phyloP scores from a whole-genome alignment of 64 coral and sea anemone genomes.

The Platygyra sinensis region DNA sequence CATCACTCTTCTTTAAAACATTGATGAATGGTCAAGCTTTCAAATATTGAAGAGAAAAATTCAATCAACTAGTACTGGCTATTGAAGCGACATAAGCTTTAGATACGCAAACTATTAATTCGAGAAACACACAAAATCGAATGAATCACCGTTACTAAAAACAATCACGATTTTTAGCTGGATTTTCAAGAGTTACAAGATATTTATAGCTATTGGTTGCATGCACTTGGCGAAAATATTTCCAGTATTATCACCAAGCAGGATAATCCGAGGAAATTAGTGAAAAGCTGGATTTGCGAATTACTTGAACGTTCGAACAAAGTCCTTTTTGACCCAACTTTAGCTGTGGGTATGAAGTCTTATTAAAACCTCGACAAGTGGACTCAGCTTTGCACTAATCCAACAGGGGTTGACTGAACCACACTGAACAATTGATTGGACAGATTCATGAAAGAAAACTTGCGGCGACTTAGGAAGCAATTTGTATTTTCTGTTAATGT shows the following conservation, averaged over 20 bases:
- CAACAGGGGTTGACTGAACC: too few relatives aligned
- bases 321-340: neutral
- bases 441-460: too few relatives aligned
- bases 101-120: too few relatives aligned
- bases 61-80: too few relatives aligned
- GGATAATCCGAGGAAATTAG: neutral
- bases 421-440: too few relatives aligned
- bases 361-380: neutral
- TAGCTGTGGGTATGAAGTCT: neutral
- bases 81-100: too few relatives aligned
- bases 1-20: too few relatives aligned
- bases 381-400: too few relatives aligned
- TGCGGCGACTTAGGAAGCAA: neutral
- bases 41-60: too few relatives aligned
- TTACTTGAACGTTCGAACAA: neutral
- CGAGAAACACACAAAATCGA: neutral
- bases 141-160: neutral
- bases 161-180: neutral
- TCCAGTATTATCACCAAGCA: neutral
- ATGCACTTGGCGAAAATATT: slow-evolving; percentile 15
- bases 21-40: too few relatives aligned
- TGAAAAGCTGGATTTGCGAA: neutral
- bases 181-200: neutral
- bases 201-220: neutral
- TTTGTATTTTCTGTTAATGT: neutral